These are phyloP conservation scores for Onychomys leucogaster DNA, from an alignment of 2,797 vertebrate species.

Conservation along the genomic window DNA sequence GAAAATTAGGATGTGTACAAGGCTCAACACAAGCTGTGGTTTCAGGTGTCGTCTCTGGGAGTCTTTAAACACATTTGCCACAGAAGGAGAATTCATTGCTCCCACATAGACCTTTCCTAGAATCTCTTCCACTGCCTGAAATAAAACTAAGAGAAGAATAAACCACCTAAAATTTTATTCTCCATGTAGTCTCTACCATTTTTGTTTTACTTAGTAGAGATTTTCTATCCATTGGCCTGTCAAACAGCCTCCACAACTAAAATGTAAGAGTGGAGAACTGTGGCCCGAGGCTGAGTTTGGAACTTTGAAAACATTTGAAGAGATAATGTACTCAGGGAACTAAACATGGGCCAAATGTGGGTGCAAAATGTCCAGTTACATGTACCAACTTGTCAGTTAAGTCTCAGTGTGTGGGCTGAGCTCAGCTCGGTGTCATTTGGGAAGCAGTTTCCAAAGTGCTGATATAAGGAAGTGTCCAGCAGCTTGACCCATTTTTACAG, in stretches of 20 bases:
- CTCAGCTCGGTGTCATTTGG: slow-evolving; percentile 45
- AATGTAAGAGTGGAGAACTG: not conserved
- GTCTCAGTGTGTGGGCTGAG: slow-evolving; percentile 7
- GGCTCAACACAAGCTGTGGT: accelerated
- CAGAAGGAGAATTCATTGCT: not conserved
- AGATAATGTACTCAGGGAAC: slow-evolving; percentile 12
- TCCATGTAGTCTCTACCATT: slow-evolving; percentile 56
- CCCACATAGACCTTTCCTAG: slow-evolving; percentile 46
- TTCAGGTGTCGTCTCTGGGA: not conserved
- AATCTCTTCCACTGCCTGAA: slow-evolving; percentile 78
- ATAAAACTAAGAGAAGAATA: slow-evolving; percentile 73
- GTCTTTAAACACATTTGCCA: not conserved
- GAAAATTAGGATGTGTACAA: no score
- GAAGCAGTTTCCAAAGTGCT: slow-evolving; percentile 63
- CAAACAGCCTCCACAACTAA: not conserved
- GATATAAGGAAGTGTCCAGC: slow-evolving; percentile 56
- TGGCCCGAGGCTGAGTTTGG: slow-evolving; percentile 36
- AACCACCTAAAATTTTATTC: not conserved
- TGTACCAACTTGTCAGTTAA: slow-evolving; percentile 68
- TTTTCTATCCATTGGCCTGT: slow-evolving; percentile 7
- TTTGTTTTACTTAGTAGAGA: slow-evolving; percentile 26
- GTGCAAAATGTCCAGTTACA: slow-evolving; percentile 56
- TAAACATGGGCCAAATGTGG: slow-evolving; percentile 57
- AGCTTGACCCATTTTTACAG: slow-evolving; percentile 50
- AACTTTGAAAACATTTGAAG: slow-evolving; percentile 47